Conservation (phyloP, 2,797 vertebrate genomes). For the Lerista edwardsae region DNA sequence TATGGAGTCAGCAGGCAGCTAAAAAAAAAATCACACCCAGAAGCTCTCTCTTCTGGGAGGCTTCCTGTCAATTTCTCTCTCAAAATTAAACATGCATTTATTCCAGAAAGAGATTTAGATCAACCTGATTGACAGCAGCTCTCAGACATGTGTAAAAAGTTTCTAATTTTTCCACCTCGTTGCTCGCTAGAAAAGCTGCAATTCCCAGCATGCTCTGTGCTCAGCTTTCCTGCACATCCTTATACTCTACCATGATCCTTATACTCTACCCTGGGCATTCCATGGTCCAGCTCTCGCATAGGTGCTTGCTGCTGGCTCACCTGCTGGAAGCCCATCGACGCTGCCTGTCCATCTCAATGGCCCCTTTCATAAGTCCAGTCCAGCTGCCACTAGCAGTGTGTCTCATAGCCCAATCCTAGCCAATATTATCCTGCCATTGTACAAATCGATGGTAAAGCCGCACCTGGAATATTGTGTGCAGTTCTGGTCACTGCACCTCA, state of each 20-base stretch:
- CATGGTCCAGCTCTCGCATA: too few species aligned
- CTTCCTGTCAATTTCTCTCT: conserved; percentile 32
- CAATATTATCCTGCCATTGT: too few species aligned
- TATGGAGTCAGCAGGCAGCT: conserved; percentile 30
- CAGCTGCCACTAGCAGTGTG: too few species aligned
- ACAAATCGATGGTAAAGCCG: too few species aligned
- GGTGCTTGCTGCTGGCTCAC: background rate
- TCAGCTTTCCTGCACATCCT: background rate
- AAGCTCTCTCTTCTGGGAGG: conserved; percentile 54
- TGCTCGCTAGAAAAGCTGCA: background rate
- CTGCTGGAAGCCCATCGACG: background rate
- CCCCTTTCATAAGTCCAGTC: background rate
- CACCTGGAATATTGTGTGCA: too few species aligned
- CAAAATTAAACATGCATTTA: conserved; percentile 54
- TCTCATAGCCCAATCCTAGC: too few species aligned
- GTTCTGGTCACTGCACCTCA: too few species aligned
- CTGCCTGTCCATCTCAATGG: background rate
- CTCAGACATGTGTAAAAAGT: conserved; percentile 39
- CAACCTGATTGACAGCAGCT: conserved; percentile 32
- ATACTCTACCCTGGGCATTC: background rate
- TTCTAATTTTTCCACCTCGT: background rate
- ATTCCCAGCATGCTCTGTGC: background rate
- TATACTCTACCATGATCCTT: too few species aligned
- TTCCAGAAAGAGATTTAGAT: conserved; percentile 47
- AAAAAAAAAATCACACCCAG: conserved; percentile 38